These are phyloP conservation scores for Drosophila kuntzei DNA, from an alignment of 2,888 invertebrate genomes.

Conservation along the genomic window DNA sequence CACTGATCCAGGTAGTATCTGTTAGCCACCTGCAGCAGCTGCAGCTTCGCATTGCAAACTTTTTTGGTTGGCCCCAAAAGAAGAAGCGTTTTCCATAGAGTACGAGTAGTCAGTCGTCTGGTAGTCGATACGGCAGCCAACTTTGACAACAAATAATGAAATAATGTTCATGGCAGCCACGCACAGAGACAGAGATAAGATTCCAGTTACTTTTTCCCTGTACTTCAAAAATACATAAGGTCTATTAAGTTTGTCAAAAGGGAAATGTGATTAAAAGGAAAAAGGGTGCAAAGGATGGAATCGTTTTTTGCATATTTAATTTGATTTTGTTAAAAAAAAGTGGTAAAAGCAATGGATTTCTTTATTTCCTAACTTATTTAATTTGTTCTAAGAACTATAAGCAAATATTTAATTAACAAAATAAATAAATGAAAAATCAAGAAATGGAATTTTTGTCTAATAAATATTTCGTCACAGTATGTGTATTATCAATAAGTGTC, in stretches of 20 bases:
- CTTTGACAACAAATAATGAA: constrained; percentile 80
- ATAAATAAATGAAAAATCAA: background rate
- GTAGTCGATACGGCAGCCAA: constrained; percentile 69
- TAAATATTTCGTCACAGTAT: too few species aligned
- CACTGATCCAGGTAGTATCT: constrained; percentile 36
- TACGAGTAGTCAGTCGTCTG: constrained; percentile 50
- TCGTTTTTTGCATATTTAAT: too few species aligned
- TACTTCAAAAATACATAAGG: background rate
- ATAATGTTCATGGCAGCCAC: constrained; percentile 72
- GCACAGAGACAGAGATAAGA: constrained; percentile 64
- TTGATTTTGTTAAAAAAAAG: too few species aligned
- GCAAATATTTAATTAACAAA: too few species aligned
- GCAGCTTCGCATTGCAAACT: constrained; percentile 23
- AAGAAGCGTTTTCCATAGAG: constrained; percentile 16
- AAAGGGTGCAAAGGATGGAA: too few species aligned
- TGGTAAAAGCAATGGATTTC: too few species aligned
- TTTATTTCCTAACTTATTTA: too few species aligned
- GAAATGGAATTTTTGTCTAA: too few species aligned
- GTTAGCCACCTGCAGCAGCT: constrained; percentile 36
- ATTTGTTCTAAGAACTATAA: too few species aligned
- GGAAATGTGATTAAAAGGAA: background rate
- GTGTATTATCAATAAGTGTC: background rate
- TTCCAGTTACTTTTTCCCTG: constrained; percentile 52
- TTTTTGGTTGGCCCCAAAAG: constrained; percentile 33
- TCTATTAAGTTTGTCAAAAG: background rate